A percentile compares a stretch with the other conserved stretches of the same genome.
Evolutionary conservation across 2,797 vertebrate species (phyloP).

Genomic region (Remorina albescens): DNA sequence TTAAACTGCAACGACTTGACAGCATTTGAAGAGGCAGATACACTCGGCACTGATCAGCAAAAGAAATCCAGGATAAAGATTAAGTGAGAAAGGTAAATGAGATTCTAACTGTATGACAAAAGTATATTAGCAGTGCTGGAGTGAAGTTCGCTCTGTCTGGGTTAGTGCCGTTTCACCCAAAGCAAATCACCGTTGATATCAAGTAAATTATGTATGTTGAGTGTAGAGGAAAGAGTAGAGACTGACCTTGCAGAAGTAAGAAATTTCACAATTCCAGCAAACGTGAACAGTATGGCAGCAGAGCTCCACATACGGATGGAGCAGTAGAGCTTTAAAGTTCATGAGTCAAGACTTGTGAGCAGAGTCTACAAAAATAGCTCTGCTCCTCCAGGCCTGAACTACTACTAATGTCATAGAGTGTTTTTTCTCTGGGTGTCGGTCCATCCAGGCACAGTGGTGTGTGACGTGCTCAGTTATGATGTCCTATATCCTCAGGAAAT

Average conservation of each 20-base stretch:
- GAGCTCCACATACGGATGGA: constrained; percentile 12
- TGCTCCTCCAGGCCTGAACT: constrained; percentile 47
- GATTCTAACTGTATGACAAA: constrained; percentile 27
- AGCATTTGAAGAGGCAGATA: neutral
- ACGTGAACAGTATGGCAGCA: constrained; percentile 6
- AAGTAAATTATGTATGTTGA: constrained; percentile 59
- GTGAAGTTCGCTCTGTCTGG: constrained; percentile 3
- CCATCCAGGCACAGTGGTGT: constrained; percentile 12
- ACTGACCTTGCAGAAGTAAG: constrained; percentile 3
- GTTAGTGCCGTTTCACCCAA: constrained; percentile 9
- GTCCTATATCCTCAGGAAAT: constrained; percentile 2
- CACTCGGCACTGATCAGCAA: neutral
- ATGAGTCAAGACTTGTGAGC: constrained; percentile 46
- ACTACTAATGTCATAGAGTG: constrained; percentile 66
- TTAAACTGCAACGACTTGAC: constrained; percentile 12
- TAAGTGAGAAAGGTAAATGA: constrained; percentile 9
- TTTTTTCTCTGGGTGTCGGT: constrained; percentile 38
- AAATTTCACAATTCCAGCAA: constrained; percentile 20
- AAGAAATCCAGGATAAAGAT: constrained; percentile 20
- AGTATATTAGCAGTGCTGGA: constrained; percentile 34
- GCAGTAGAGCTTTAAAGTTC: constrained; percentile 34
- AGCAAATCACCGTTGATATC: constrained; percentile 47
- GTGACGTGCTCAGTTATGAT: constrained; percentile 8
- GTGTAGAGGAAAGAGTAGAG: constrained; percentile 14
- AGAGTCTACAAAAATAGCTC: constrained; percentile 64